Evolutionary conservation across 2,113 vertebrate species (phyloP), one percentile per base, ranked within the genome.

Genomic region (Cacatua alba): DNA sequence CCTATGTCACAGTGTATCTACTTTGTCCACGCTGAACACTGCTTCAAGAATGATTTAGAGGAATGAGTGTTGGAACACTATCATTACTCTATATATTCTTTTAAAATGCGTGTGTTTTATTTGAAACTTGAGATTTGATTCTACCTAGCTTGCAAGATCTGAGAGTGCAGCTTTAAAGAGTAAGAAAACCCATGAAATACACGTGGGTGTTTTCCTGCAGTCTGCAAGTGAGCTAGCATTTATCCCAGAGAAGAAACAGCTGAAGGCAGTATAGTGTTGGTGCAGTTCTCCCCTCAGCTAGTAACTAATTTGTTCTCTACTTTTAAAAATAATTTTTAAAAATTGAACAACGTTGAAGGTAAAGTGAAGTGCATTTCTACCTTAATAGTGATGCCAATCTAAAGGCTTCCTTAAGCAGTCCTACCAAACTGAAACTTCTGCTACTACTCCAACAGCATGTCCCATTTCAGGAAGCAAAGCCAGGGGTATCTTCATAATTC

Each of bases 221-320:
- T n/a, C 59, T 78, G 5, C 21, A 65, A 53, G 21, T 68, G 60
- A 71, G 25, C 51, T 79, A 35, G 29, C 55, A 24, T 90, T 88
- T 79, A 44, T 75, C 37, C 31, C 18, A 75, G 14, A 57, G 37
- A 63, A 92, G 55, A 75, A 85, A 33, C 13, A 63, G 59, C 21
- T 46, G 51, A 78, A 91, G 60, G 49, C 76, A 53, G 84, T n/a
- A 28, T 71, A 53, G 21, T 84, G 12, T 72, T 86, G 63, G 43
- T 84, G 26, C 57, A 82, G 53, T 81, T 91, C 86, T 96, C 52
- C 83, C 44, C 82, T 92, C 83, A 92, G 68, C 65, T 77, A 94
- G 26, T 85, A 86, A 96, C 88, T 96, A 2, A 93, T 96, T 95
- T 96, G 28, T 62, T 92, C 80, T 70, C 44, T 72, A 62, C 68